These are phyloP conservation scores for Eptatretus burgeri DNA, from an alignment of 2,113 vertebrate species.

Conservation along the genomic window DNA sequence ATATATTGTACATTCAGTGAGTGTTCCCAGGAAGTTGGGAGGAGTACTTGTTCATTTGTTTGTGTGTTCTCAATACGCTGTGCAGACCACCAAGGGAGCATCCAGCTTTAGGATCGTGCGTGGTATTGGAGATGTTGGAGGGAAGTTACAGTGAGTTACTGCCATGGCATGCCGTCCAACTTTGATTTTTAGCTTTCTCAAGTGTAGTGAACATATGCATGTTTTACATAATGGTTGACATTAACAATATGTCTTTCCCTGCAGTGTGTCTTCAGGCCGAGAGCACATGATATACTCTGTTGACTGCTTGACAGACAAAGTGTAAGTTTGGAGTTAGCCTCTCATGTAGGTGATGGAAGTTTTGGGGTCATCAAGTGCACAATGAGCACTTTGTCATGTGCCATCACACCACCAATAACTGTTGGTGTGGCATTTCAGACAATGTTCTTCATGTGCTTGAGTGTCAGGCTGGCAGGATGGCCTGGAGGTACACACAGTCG, in stretches of 20 bases:
- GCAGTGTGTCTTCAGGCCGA: conserved; percentile 44
- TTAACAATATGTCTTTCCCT: conserved; percentile 11
- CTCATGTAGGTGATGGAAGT: no score
- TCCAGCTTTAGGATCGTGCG: conserved; percentile 69
- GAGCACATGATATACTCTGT: conserved; percentile 53
- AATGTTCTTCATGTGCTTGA: neutral
- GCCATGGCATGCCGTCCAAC: neutral
- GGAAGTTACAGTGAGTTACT: conserved; percentile 40
- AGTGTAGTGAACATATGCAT: neutral
- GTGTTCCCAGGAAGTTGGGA: no score
- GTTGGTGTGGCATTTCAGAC: neutral
- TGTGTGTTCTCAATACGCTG: conserved; percentile 9
- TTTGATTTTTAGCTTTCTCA: conserved; percentile 3
- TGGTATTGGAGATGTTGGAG: conserved; percentile 63
- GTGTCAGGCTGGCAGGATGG: no score
- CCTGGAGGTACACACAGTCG: no score
- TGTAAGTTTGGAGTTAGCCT: conserved; percentile 27
- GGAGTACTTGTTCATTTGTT: neutral
- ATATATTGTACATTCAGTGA: no score
- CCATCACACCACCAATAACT: neutral
- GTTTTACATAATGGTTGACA: neutral
- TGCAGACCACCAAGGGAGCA: conserved; percentile 74
- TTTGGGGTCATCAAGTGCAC: neutral
- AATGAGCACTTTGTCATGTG: neutral
- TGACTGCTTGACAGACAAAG: conserved; percentile 46